phyloP scores from a whole-genome alignment of 2,113 vertebrate species.

The Thalassarche chlororhynchos region DNA sequence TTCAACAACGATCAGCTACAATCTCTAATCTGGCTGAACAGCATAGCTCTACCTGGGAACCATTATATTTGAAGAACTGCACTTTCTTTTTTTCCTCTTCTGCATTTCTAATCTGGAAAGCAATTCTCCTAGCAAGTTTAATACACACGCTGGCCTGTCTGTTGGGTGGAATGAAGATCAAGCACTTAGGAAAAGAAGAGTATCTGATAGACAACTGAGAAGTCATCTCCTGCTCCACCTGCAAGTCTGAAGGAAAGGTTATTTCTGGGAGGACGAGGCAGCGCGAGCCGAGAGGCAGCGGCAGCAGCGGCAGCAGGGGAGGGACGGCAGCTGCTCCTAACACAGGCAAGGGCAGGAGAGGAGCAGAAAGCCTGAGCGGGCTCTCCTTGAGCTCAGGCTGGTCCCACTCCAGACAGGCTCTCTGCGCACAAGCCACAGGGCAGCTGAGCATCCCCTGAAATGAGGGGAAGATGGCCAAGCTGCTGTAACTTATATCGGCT shows the following conservation, averaged over 20 bases:
- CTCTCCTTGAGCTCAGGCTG: not conserved
- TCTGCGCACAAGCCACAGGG: not conserved
- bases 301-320: not conserved
- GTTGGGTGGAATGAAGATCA: not conserved
- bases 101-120: not conserved
- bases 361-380: not conserved
- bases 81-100: not conserved
- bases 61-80: not conserved
- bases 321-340: not conserved
- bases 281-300: accelerated
- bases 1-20: not conserved
- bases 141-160: not conserved
- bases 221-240: not conserved
- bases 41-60: not conserved
- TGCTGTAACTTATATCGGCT: not conserved
- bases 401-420: not conserved
- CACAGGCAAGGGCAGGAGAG: not conserved
- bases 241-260: not conserved
- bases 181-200: not conserved
- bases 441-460: not conserved
- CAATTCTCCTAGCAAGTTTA: not conserved
- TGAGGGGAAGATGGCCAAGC: too few species aligned
- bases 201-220: not conserved
- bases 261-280: not conserved
- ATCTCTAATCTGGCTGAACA: not conserved